A percentile compares a stretch with the other conserved stretches of the same genome.
phyloP scores from a whole-genome alignment of 2,888 invertebrate genomes.

The Eupithecia insigniata region DNA sequence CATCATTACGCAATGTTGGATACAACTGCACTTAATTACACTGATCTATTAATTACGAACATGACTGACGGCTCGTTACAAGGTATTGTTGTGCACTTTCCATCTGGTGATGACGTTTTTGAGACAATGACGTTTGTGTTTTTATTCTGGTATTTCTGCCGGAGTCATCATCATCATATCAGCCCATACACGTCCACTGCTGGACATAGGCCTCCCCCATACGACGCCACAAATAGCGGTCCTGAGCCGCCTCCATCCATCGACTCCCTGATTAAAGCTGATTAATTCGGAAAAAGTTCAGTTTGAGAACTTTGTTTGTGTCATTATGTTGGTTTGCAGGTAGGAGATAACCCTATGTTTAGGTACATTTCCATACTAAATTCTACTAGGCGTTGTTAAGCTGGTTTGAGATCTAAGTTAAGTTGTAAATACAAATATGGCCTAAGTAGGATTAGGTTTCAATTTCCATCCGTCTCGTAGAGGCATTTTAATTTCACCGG shows the following conservation, averaged over 20 bases:
- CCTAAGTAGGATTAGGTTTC: constrained; percentile 23
- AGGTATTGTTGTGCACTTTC: constrained; percentile 45
- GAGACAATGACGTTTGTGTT: background rate
- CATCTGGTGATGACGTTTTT: constrained; percentile 17
- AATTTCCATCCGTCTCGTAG: constrained; percentile 33
- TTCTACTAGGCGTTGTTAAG: background rate
- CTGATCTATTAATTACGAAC: constrained; percentile 44
- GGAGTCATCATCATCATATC: no score
- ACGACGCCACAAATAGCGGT: no score
- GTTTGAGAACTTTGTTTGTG: no score
- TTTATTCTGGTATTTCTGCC: background rate
- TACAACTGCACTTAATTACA: constrained; percentile 49
- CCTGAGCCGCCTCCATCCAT: no score
- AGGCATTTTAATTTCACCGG: constrained; percentile 32
- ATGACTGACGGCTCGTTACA: constrained; percentile 40
- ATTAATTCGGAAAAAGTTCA: no score
- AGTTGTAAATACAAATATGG: constrained; percentile 27
- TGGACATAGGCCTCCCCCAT: no score
- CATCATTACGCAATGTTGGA: constrained; percentile 38
- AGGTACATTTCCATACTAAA: background rate
- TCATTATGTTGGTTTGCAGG: no score
- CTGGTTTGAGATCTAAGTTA: constrained; percentile 9
- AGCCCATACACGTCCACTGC: no score
- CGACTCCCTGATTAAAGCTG: no score
- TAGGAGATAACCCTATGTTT: background rate